Conservation (phyloP, 2,113 vertebrate species). For the Engystomops pustulosus region DNA sequence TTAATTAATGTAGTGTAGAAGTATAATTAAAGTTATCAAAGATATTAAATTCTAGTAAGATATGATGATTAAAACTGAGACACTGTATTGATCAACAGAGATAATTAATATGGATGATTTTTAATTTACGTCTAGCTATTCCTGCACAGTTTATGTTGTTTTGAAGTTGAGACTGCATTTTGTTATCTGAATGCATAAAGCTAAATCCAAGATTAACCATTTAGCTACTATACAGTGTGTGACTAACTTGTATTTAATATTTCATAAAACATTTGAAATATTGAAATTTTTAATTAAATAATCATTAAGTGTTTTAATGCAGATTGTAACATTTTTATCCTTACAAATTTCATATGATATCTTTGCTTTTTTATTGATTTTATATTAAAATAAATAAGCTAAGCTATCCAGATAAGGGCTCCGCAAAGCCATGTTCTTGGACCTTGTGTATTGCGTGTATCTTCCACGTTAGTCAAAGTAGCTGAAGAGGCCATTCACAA, state of each 20-base stretch:
- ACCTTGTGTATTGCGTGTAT: background rate
- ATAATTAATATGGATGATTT: slow-evolving; percentile 46
- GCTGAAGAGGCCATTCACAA: too few relatives aligned
- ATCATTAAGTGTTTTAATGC: background rate
- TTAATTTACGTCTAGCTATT: slow-evolving; percentile 20
- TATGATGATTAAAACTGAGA: slow-evolving; percentile 35
- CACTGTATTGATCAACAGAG: slow-evolving; percentile 28
- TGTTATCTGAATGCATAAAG: background rate
- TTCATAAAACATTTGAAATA: background rate
- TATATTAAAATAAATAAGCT: too few relatives aligned
- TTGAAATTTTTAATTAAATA: background rate
- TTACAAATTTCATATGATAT: too few relatives aligned
- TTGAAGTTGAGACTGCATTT: slow-evolving; percentile 3
- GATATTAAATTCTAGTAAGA: slow-evolving; percentile 50
- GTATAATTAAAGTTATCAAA: slow-evolving; percentile 43
- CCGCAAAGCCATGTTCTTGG: background rate
- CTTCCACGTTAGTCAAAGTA: too few relatives aligned
- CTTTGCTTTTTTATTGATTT: too few relatives aligned
- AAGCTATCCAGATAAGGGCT: background rate
- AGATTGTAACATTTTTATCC: too few relatives aligned
- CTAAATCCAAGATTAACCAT: background rate
- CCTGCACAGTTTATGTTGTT: background rate
- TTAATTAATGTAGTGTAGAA: slow-evolving; percentile 40
- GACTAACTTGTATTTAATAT: background rate
- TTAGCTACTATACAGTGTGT: background rate